Conservation (phyloP, 1,140 invertebrate species). For the Orius insidiosus region DNA sequence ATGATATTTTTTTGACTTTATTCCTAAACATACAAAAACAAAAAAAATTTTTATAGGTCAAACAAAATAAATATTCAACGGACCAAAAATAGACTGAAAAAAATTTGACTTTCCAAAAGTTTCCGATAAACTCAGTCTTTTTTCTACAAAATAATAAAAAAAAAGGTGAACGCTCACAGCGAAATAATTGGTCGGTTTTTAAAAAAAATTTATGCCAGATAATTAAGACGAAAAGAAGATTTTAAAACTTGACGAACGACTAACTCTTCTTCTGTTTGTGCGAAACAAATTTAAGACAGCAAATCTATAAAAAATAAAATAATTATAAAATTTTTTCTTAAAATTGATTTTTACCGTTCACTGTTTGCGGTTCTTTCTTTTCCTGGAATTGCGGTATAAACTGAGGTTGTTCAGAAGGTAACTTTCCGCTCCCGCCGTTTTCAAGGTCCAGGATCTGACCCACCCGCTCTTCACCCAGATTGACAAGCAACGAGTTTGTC, state of each 20-base stretch:
- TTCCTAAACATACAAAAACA: no score
- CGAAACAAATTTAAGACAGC: slow-evolving; percentile 16
- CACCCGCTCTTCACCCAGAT: slow-evolving; percentile 15
- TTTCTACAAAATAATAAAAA: background rate
- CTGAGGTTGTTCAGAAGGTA: slow-evolving; percentile 14
- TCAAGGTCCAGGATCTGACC: slow-evolving; percentile 14
- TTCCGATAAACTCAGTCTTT: no score
- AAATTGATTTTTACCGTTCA: slow-evolving; percentile 15
- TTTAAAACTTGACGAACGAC: background rate
- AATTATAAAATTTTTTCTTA: slow-evolving; percentile 1
- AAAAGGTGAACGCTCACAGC: background rate
- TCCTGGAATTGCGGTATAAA: slow-evolving; percentile 15
- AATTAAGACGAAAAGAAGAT: background rate
- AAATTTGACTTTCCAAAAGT: no score
- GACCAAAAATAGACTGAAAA: no score
- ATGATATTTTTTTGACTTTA: no score
- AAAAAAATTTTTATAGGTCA: no score
- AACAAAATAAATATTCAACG: no score
- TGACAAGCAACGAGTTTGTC: slow-evolving; percentile 17
- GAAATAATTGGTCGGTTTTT: background rate
- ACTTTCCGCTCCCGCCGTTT: slow-evolving; percentile 16
- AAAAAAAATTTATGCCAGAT: background rate
- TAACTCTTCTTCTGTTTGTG: slow-evolving; percentile 2
- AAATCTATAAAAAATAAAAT: slow-evolving; percentile 17
- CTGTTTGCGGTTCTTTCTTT: slow-evolving; percentile 16